Conservation (phyloP, 1,140 invertebrate genomes). For the Argopecten irradians region DNA sequence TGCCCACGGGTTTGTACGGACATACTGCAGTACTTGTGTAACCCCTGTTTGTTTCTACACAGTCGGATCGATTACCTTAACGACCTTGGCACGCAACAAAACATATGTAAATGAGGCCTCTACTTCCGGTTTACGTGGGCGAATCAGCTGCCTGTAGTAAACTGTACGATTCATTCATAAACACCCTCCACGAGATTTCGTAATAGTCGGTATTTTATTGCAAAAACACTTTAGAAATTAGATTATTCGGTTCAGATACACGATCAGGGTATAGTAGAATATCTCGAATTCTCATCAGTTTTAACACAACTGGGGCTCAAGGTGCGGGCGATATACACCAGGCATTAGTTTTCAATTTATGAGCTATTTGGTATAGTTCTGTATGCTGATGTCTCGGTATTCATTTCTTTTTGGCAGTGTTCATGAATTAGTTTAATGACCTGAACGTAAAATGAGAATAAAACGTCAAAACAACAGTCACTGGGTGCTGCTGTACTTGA, state of each 20-base stretch:
- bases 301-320: background rate
- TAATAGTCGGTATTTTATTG: background rate
- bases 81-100: background rate
- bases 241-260: background rate
- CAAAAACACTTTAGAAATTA: background rate
- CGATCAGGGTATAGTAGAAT: background rate
- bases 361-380: background rate
- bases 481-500: background rate
- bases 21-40: background rate
- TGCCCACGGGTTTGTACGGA: background rate
- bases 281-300: background rate
- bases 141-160: slow-evolving; percentile 15
- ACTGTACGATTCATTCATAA: background rate
- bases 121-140: slow-evolving; percentile 1
- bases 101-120: background rate
- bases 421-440: background rate
- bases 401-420: background rate
- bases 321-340: background rate
- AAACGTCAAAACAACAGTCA: slow-evolving; percentile 17
- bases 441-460: background rate
- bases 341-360: background rate
- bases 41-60: background rate
- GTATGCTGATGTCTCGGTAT: background rate
- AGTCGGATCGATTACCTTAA: background rate
- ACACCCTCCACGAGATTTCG: background rate